Evolutionary conservation across 2,113 vertebrate species (phyloP).

Genomic region (Anas platyrhynchos): DNA sequence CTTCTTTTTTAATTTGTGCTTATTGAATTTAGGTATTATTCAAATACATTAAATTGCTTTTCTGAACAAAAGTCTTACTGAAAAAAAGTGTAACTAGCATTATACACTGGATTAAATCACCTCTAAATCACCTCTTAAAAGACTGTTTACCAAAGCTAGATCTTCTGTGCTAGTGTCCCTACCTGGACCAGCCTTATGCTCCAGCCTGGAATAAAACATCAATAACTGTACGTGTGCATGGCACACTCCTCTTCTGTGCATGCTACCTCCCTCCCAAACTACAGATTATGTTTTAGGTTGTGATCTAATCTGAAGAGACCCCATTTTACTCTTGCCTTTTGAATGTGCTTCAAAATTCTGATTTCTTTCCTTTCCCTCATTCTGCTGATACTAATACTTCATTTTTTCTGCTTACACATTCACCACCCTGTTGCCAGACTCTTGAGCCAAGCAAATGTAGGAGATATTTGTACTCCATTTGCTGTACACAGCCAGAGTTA

Average conservation of each 20-base stretch:
- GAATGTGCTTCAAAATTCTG: not conserved
- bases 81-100: not conserved
- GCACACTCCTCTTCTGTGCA: not conserved
- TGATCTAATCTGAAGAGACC: not conserved
- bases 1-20: not conserved
- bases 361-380: not conserved
- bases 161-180: not conserved
- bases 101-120: not conserved
- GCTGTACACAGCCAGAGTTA: not conserved
- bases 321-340: not conserved
- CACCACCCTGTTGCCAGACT: not conserved
- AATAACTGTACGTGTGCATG: accelerated
- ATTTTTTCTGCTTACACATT: not conserved
- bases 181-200: not conserved
- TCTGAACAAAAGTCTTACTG: not conserved
- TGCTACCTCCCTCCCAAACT: not conserved
- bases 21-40: not conserved
- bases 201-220: not conserved
- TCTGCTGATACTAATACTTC: not conserved
- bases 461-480: not conserved
- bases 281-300: not conserved
- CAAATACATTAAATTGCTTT: not conserved
- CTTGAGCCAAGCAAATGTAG: not conserved
- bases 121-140: not conserved
- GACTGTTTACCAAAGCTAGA: not conserved